Conservation (phyloP, 2,888 invertebrate species). For the Odontocolon sp. region DNA sequence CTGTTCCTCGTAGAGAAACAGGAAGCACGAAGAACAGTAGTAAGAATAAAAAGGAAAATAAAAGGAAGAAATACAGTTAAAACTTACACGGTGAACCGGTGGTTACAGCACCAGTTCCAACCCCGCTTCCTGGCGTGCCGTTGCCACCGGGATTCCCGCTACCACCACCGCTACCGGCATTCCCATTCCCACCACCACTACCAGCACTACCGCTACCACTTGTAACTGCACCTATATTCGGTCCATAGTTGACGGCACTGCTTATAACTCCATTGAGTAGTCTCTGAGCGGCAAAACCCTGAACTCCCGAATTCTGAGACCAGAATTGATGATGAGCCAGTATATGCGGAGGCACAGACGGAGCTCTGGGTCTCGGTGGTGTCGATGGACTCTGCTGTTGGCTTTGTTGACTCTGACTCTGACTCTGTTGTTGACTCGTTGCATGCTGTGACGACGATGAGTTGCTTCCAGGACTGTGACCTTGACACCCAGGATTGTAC, state of each 20-base stretch:
- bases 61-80: background rate
- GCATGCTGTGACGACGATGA: constrained; percentile 62
- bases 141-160: constrained; percentile 65
- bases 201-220: constrained; percentile 65
- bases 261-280: constrained; percentile 79
- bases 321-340: constrained; percentile 82
- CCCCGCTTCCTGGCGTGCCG: constrained; percentile 58
- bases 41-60: background rate
- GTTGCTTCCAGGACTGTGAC: constrained; percentile 74
- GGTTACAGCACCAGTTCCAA: constrained; percentile 64
- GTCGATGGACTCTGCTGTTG: constrained; percentile 64
- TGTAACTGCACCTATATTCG: constrained; percentile 71
- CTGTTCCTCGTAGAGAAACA: background rate
- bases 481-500: constrained; percentile 72
- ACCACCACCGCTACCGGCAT: constrained; percentile 58
- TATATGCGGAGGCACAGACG: constrained; percentile 82
- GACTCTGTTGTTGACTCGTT: constrained; percentile 52
- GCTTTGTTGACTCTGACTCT: constrained; percentile 66
- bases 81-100: constrained; percentile 63
- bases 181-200: constrained; percentile 54
- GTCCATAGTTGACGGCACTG: constrained; percentile 77
- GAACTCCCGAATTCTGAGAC: constrained; percentile 77
- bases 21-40: background rate
- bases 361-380: constrained; percentile 77
- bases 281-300: constrained; percentile 78